Conservation (phyloP, 2,888 invertebrate species). For the Athalia cordata region DNA sequence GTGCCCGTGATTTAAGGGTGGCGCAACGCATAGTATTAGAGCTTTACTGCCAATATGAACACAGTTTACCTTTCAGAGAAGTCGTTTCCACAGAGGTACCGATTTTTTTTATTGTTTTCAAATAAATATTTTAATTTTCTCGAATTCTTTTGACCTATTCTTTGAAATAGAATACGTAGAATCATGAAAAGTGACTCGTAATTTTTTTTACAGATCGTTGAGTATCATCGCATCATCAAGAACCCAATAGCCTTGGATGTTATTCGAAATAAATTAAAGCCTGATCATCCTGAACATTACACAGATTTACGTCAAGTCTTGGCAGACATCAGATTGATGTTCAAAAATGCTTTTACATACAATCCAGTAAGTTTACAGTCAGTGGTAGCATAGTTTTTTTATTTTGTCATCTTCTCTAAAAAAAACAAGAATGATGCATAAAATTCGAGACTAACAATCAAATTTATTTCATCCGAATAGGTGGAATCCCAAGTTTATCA, state of each 20-base stretch:
- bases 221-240: constrained; percentile 83
- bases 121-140: not conserved
- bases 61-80: constrained; percentile 91
- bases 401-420: constrained; percentile 8
- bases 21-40: constrained; percentile 91
- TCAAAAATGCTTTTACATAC: constrained; percentile 90
- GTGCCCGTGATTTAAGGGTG: constrained; percentile 80
- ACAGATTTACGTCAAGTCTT: constrained; percentile 84
- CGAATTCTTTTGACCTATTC: too few relatives aligned
- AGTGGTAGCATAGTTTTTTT: not conserved
- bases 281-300: constrained; percentile 84
- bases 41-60: constrained; percentile 93
- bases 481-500: constrained; percentile 85
- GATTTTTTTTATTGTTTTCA: not conserved
- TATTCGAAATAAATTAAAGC: constrained; percentile 87
- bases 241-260: constrained; percentile 91
- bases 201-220: constrained; percentile 75
- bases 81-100: constrained; percentile 84
- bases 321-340: constrained; percentile 88
- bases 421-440: not conserved
- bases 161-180: not conserved
- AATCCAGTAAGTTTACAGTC: constrained; percentile 81
- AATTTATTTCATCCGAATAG: constrained; percentile 72
- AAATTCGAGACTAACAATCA: not conserved
- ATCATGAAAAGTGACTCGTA: not conserved